Conservation (phyloP, 2,113 vertebrate genomes). For the Tragulus kanchil region DNA sequence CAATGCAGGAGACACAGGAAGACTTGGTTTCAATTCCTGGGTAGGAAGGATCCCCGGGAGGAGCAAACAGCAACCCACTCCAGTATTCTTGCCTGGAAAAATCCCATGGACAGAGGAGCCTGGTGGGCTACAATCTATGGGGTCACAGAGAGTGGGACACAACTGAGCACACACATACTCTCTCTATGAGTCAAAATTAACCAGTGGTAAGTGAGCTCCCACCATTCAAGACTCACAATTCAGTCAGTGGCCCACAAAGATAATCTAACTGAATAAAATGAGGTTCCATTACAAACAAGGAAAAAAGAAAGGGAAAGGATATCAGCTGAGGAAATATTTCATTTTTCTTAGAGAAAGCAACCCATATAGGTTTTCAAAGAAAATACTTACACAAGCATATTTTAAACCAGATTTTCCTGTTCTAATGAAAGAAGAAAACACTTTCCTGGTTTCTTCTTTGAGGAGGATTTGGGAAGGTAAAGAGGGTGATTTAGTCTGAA, state of each 20-base stretch:
- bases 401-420: not conserved
- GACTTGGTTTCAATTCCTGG: not conserved
- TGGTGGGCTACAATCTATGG: not conserved
- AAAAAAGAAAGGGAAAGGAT: not conserved
- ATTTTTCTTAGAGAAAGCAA: conserved; percentile 1
- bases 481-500: conserved; percentile 12
- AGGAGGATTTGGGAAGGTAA: not conserved
- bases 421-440: not conserved
- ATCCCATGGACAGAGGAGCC: not conserved
- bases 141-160: not conserved
- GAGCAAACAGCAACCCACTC: not conserved
- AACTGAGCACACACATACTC: too few relatives aligned
- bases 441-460: not conserved
- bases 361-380: not conserved
- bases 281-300: not conserved
- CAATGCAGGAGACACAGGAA: not conserved
- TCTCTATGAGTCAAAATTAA: not conserved
- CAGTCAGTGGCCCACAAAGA: not conserved
- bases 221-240: not conserved
- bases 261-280: not conserved
- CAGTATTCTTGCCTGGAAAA: not conserved
- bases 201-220: not conserved
- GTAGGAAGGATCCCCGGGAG: not conserved
- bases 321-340: not conserved
- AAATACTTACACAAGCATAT: not conserved